Conservation (phyloP, 2,113 vertebrate genomes). For the Numenius arquata region DNA sequence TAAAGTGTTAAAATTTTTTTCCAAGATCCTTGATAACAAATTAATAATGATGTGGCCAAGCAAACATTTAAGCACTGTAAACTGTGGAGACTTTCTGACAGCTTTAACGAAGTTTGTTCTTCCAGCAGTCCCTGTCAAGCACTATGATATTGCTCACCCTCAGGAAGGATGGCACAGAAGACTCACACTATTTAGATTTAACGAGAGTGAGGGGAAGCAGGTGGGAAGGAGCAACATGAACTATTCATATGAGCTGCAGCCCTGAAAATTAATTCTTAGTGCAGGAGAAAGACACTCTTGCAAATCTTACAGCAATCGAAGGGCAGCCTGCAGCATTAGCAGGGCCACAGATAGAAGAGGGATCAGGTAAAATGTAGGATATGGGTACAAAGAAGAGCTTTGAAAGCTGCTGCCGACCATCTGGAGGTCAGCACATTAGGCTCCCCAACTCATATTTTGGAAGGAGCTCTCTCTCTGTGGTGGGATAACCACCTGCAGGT, state of each 20-base stretch:
- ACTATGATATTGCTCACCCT: background rate
- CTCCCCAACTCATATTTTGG: fast-evolving
- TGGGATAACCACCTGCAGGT: background rate
- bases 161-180: background rate
- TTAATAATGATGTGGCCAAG: background rate
- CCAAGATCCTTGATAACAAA: background rate
- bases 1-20: background rate
- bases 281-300: background rate
- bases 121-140: background rate
- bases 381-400: background rate
- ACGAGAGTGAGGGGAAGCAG: background rate
- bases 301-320: background rate
- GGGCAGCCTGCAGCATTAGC: background rate
- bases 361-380: background rate
- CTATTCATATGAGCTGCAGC: background rate
- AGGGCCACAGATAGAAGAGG: background rate
- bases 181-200: background rate
- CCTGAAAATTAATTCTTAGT: background rate
- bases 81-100: background rate
- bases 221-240: background rate
- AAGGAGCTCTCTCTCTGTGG: background rate
- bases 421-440: fast-evolving
- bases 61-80: background rate
- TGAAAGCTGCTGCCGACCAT: background rate
- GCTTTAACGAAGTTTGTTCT: background rate